phyloP scores from a whole-genome alignment of 2,797 vertebrate genomes.

The Crocidura indochinensis region DNA sequence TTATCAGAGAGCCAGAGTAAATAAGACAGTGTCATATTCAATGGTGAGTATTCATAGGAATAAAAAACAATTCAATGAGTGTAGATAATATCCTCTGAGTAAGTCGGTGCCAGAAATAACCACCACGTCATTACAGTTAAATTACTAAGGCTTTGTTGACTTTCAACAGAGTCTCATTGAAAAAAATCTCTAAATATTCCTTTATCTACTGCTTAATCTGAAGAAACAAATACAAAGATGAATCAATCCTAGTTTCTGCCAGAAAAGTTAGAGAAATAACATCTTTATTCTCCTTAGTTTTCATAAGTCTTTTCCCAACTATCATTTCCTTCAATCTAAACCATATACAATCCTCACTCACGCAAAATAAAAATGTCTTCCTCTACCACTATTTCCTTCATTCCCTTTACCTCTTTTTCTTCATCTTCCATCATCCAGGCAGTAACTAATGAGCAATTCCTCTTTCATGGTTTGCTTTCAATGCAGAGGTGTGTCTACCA shows the following conservation, averaged over 20 bases:
- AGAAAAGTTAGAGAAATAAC: neutral
- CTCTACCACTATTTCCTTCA: too few species aligned
- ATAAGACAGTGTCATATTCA: neutral
- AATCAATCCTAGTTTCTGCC: neutral
- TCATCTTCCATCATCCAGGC: neutral
- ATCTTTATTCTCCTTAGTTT: neutral
- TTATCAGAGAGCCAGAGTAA: conserved; percentile 14
- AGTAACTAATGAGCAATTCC: neutral
- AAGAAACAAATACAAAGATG: neutral
- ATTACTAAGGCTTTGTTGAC: neutral
- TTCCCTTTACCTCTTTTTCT: neutral
- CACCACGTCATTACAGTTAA: neutral
- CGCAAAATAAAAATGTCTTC: neutral
- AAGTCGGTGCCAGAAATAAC: neutral
- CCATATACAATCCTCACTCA: neutral
- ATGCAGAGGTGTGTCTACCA: neutral
- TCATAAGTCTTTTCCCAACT: neutral
- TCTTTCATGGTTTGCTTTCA: neutral
- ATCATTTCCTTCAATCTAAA: neutral
- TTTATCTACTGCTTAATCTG: neutral
- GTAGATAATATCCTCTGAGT: neutral
- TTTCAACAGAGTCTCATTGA: neutral
- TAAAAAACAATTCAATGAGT: neutral
- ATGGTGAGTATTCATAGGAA: neutral
- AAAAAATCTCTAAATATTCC: neutral